Conservation (phyloP, 2,888 invertebrate species). For the Lordiphosa fenestrarum region DNA sequence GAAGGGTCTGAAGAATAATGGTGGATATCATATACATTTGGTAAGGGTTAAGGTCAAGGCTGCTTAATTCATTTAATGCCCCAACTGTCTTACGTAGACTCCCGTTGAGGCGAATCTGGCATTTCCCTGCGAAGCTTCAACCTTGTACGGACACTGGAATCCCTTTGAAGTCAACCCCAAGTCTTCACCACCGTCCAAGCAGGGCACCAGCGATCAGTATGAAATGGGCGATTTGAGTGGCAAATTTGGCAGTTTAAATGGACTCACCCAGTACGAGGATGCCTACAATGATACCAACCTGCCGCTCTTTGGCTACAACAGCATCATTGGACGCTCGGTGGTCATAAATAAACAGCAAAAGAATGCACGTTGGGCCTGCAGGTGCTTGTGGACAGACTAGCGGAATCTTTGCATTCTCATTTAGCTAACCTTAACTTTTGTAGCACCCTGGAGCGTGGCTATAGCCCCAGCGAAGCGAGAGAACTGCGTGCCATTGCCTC, state of each 20-base stretch:
- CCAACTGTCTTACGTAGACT: constrained; percentile 82
- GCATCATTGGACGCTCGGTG: constrained; percentile 92
- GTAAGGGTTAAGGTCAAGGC: constrained; percentile 81
- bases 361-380: constrained; percentile 89
- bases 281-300: constrained; percentile 90
- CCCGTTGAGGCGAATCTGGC: constrained; percentile 90
- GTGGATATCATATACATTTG: constrained; percentile 91
- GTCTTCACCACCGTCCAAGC: constrained; percentile 83
- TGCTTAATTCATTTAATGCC: not conserved
- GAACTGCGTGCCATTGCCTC: constrained; percentile 93
- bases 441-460: constrained; percentile 91
- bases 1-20: constrained; percentile 85
- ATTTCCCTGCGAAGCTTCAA: constrained; percentile 92
- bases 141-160: constrained; percentile 93
- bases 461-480: constrained; percentile 91
- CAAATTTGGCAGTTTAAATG: constrained; percentile 90
- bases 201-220: constrained; percentile 92
- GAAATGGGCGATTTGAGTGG: constrained; percentile 92
- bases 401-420: not conserved
- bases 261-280: constrained; percentile 82
- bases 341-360: constrained; percentile 88
- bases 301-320: constrained; percentile 89
- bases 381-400: constrained; percentile 13
- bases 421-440: not conserved
- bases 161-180: constrained; percentile 87